Evolutionary conservation across 2,113 vertebrate genomes (phyloP), one percentile per base, ranked within the genome.

Genomic region (Coturnix japonica): DNA sequence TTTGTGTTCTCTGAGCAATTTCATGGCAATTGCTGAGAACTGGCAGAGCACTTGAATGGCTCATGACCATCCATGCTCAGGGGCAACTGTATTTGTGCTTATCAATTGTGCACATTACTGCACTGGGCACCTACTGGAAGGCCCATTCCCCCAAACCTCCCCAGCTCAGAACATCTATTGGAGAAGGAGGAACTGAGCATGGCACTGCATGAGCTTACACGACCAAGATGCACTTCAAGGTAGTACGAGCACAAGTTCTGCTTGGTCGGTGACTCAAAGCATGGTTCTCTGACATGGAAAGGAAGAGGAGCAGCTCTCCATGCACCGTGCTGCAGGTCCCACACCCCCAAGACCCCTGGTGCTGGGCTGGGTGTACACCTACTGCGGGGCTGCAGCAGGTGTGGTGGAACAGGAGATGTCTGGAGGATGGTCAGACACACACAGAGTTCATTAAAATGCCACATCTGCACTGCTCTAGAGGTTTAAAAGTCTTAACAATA

Each of bases 401-500:
- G 1, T 33, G 93, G 86, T 83, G 81, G 86, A 95, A 93, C 91
- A 87, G 81, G 91, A 97, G 93, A 93, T 90, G 80, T 73, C 92
- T 97, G 94, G 77, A 86, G 90, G 73, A 95, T 46, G 90, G 76
- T 70, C 51, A 73, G 26, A 53, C 14, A 65, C 47, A 35, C 13
- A 11, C 2, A 18, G 25, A 51, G 46, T 77, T 53, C 51, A 43
- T 92, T 95, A 79, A 94, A 95, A 96, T 63, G 30, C 80, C 93
- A 47, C 87, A 96, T 61, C 64, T 95, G 53, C 77, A 93, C 94
- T 91, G 70, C 81, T 87, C 63, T 80, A 96, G 74, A 89, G 80
- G 78, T 84, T 94, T 89, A 87, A 88, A 96, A 86, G 90, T 94
- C 89, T 95, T 89, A 85, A 87, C 94, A 97, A 95, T 86, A 94